Percentiles rank a stretch among this genome's conserved stretches.
Conservation (phyloP, 2,888 invertebrate genomes). For the Phyto melanocephala region DNA sequence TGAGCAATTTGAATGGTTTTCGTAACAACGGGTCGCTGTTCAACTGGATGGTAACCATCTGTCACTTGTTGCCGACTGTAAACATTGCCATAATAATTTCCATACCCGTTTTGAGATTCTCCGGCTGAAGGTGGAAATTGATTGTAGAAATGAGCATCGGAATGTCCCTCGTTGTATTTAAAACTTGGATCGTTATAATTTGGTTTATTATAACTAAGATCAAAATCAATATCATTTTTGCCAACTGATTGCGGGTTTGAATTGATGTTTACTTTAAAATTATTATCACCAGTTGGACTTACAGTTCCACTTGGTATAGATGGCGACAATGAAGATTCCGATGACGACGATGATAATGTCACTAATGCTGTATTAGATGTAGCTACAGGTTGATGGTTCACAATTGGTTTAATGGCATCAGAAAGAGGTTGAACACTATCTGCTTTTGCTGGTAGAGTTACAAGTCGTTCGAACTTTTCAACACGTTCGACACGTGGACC, state of each 20-base stretch:
- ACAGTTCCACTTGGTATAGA: conserved; percentile 17
- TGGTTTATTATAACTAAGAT: conserved; percentile 69
- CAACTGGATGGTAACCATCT: conserved; percentile 66
- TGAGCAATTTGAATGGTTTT: conserved; percentile 82
- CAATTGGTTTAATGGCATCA: conserved; percentile 58
- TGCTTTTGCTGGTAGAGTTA: conserved; percentile 70
- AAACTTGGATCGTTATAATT: conserved; percentile 68
- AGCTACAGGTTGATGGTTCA: conserved; percentile 7
- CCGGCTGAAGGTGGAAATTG: conserved; percentile 72
- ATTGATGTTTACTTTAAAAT: conserved; percentile 33
- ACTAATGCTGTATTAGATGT: conserved; percentile 42
- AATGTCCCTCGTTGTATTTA: conserved; percentile 67
- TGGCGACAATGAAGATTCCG: conserved; percentile 28
- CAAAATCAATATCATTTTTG: conserved; percentile 62
- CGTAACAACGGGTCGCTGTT: conserved; percentile 79
- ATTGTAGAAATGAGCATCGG: conserved; percentile 68
- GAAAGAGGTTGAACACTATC: conserved; percentile 67
- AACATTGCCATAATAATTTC: conserved; percentile 61
- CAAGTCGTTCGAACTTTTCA: conserved; percentile 74
- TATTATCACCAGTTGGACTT: conserved; percentile 30
- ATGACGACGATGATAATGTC: conserved; percentile 35
- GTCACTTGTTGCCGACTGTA: conserved; percentile 64
- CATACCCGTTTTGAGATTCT: conserved; percentile 68
- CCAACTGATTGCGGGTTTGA: conserved; percentile 31
- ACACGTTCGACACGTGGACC: conserved; percentile 66